phyloP scores from a whole-genome alignment of 1,140 invertebrate species.

The Orussus abietinus region DNA sequence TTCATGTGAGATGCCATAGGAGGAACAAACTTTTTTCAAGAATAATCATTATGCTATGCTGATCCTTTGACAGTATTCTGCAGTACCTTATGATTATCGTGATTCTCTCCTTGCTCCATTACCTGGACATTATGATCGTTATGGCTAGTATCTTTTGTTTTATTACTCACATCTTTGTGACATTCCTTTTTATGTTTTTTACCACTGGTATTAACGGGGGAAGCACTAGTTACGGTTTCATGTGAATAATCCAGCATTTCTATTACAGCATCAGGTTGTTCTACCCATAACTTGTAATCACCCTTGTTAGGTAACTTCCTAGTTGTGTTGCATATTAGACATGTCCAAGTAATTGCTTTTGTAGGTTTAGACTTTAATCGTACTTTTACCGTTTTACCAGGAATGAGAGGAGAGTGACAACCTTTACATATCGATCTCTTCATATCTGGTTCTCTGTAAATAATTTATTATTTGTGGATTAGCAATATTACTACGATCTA shows the following conservation, averaged over 20 bases:
- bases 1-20: no score
- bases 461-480: slow-evolving; percentile 5
- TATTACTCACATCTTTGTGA: no score
- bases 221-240: no score
- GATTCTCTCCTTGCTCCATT: no score
- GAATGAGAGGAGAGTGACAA: slow-evolving; percentile 45
- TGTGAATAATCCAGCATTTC: slow-evolving; percentile 40
- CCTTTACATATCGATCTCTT: slow-evolving; percentile 45
- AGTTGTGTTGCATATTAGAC: slow-evolving; percentile 30
- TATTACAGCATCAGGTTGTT: slow-evolving; percentile 34
- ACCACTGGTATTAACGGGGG: no score
- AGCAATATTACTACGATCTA: slow-evolving; percentile 5
- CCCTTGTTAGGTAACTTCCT: slow-evolving; percentile 38
- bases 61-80: no score
- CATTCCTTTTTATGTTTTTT: no score
- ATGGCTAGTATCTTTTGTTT: no score
- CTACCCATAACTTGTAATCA: slow-evolving; percentile 40
- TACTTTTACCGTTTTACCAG: slow-evolving; percentile 45
- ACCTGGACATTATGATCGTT: no score
- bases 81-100: no score
- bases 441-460: slow-evolving; percentile 39
- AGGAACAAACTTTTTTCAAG: no score
- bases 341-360: slow-evolving; percentile 41
- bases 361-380: slow-evolving; percentile 38
- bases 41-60: no score